These are phyloP conservation scores for Puntigrus tetrazona DNA, from an alignment of 2,113 vertebrate genomes.

Conservation along the genomic window DNA sequence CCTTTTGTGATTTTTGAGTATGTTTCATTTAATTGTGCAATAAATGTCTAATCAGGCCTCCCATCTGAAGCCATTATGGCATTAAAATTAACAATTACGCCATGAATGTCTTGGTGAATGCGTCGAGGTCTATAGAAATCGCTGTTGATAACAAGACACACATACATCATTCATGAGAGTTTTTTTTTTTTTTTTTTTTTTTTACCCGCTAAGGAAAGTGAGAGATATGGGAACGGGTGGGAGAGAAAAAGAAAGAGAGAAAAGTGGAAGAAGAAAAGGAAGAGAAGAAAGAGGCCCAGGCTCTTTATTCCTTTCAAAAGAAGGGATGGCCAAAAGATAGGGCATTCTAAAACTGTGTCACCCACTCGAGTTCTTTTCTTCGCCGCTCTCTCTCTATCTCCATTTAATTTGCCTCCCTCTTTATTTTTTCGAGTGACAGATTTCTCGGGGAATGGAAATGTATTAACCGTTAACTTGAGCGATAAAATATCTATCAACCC, in stretches of 20 bases:
- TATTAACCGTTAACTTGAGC: constrained; percentile 77
- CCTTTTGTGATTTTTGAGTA: constrained; percentile 99
- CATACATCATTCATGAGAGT: constrained; percentile 99
- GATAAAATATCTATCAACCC: constrained; percentile 81
- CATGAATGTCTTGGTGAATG: constrained; percentile 93
- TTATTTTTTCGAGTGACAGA: constrained; percentile 80
- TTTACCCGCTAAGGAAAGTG: constrained; percentile 83
- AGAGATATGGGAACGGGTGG: constrained; percentile 76
- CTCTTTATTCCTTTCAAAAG: constrained; percentile 79
- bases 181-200: constrained; percentile 81
- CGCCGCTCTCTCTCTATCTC: constrained; percentile 73
- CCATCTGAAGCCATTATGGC: constrained; percentile 99
- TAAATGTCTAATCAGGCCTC: constrained; percentile 99
- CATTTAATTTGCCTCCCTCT: constrained; percentile 77
- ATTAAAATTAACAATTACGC: constrained; percentile 99
- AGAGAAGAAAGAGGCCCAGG: constrained; percentile 74
- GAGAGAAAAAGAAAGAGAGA: constrained; percentile 73
- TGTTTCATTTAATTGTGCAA: constrained; percentile 99
- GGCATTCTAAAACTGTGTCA: constrained; percentile 79
- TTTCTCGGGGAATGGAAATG: constrained; percentile 82
- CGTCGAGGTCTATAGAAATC: constrained; percentile 99
- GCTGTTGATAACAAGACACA: constrained; percentile 99
- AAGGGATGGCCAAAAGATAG: constrained; percentile 77
- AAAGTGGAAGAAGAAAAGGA: constrained; percentile 68
- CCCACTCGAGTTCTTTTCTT: constrained; percentile 73